phyloP scores from a whole-genome alignment of 2,797 vertebrate species.

The Danio albolineatus region DNA sequence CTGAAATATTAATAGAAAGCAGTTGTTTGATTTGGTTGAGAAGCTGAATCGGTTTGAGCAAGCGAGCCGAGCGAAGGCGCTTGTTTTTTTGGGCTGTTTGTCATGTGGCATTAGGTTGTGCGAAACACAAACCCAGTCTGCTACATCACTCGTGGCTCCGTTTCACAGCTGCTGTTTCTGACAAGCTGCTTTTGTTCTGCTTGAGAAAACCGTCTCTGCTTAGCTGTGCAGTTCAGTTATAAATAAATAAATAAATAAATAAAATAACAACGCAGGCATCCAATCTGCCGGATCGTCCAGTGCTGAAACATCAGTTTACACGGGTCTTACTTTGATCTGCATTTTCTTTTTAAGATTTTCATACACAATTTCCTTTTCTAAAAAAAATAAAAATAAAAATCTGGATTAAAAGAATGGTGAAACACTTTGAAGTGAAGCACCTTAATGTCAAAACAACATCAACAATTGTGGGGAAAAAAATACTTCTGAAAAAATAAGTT shows the following conservation, averaged over 20 bases:
- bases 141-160: conserved; percentile 42
- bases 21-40: neutral
- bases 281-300: conserved; percentile 5
- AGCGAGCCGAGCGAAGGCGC: neutral
- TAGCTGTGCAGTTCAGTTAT: conserved; percentile 39
- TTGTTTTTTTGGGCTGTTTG: conserved; percentile 32
- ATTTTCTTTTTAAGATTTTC: neutral
- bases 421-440: too few species aligned
- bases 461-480: too few species aligned
- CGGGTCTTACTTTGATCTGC: conserved; percentile 6
- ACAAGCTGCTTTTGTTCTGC: conserved; percentile 36
- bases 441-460: too few species aligned
- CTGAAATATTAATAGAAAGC: conserved; percentile 1
- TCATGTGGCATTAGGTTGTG: conserved; percentile 32
- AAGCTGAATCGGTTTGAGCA: conserved; percentile 7
- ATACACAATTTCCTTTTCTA: neutral
- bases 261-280: neutral
- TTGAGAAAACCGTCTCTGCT: conserved; percentile 48
- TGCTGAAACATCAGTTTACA: conserved; percentile 28
- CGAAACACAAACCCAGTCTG: conserved; percentile 40
- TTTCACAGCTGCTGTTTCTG: conserved; percentile 57
- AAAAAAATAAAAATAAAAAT: neutral
- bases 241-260: neutral
- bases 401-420: too few species aligned
- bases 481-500: too few species aligned